A percentile compares a stretch with the other conserved stretches of the same genome.
phyloP scores from a whole-genome alignment of 2,113 vertebrate genomes.

The Euleptes europaea region DNA sequence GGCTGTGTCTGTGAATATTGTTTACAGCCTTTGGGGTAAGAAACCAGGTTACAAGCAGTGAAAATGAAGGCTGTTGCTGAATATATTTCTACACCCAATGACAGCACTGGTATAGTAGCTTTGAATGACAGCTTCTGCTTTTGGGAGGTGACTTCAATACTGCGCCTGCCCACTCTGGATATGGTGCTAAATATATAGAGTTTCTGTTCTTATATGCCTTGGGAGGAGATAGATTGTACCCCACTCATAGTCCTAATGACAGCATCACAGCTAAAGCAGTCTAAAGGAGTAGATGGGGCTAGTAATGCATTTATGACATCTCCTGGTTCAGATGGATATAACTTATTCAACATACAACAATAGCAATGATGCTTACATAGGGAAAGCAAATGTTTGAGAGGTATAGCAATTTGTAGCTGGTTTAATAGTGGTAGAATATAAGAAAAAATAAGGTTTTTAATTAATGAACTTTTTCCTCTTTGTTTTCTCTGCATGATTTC shows the following conservation, averaged over 20 bases:
- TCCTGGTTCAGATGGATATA: slow-evolving; percentile 21
- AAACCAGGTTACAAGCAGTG: too few relatives aligned
- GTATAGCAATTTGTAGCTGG: slow-evolving; percentile 53
- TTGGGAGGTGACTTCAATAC: not conserved
- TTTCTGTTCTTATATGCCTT: not conserved
- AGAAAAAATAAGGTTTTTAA: slow-evolving; percentile 54
- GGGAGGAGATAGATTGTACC: not conserved
- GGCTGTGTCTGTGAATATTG: not conserved
- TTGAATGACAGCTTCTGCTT: not conserved
- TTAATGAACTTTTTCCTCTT: slow-evolving; percentile 59
- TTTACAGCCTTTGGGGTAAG: not conserved
- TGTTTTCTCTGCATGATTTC: slow-evolving; percentile 60
- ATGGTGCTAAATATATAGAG: not conserved
- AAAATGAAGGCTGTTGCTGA: not conserved
- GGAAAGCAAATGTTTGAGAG: slow-evolving; percentile 44
- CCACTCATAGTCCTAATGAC: not conserved
- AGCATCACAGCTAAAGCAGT: not conserved
- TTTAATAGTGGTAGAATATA: slow-evolving; percentile 56
- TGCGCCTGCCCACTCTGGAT: not conserved
- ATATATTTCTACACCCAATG: not conserved
- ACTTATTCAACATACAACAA: slow-evolving; percentile 38
- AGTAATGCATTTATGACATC: not conserved
- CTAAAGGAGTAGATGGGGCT: slow-evolving; percentile 30
- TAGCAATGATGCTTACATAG: slow-evolving; percentile 46
- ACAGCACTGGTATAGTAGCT: not conserved